Base-by-base conservation (phyloP, 1,140 invertebrate species). In the Hyphantria cunea region DNA sequence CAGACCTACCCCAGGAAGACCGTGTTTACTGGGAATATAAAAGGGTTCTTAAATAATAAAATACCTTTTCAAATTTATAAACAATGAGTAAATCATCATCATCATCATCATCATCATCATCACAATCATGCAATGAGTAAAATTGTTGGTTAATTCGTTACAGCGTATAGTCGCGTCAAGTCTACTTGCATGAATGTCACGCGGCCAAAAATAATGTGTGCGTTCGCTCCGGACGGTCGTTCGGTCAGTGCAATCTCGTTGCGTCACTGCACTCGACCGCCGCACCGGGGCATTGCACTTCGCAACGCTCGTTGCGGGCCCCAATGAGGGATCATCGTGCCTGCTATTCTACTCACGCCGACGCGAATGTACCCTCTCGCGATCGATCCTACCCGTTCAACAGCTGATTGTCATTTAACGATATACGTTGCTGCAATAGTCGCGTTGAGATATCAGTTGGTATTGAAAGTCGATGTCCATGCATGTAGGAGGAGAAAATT, bases 211-310 rank as follows among this genome's bases (percentile, higher is more conserved):
- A 86, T 84, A 75, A 76, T 80, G 66, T 67, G 69, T 76, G 66
- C 63, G 75, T 68, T 68, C 72, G 76, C 56, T 64, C 45, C 72
- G 80, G 67, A 64, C 74, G 76, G 73, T 63, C 72, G 72, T 56
- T 71, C 78, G 86, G 82, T 86, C 87, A 85, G 81, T 84, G 84
- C 81, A 84, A 81, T 76, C 78, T 76, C 74, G 76, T 88, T 87
- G 84, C 87, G 85, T 88, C 86, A 88, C 80, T 79, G 77, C 78
- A 84, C 80, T 71, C 80, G 73, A 72, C 73, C 74, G 76, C 54
- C 81, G 73, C 74, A 75, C 54, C 81, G 73, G 85, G 84, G 84
- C 86, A 89, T 72, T 88, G 86, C 86, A 88, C 86, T 82, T 82
- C 74, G 77, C 72, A 64, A 47, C 71, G 74, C 60, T 61, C 31